phyloP scores from a whole-genome alignment of 30 jellyfish, hydroid and myxozoan species.

The Aurelia sp. region DNA sequence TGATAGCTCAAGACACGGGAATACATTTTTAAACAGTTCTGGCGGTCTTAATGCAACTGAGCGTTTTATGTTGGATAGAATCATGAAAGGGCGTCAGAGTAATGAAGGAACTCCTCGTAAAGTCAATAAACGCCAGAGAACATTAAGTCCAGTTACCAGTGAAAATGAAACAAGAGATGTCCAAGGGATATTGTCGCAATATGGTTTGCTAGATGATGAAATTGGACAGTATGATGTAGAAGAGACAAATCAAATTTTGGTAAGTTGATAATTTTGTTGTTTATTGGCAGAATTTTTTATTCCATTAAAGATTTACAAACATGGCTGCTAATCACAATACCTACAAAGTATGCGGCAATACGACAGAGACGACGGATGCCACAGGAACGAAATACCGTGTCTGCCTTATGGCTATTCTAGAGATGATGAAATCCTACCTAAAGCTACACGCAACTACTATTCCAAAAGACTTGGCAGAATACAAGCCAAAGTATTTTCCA shows the following conservation, averaged over 20 bases:
- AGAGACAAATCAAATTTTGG: constrained; percentile 49
- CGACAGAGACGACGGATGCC: too few species aligned
- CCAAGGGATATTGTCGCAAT: constrained; percentile 49
- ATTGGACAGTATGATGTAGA: neutral
- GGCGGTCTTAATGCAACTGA: constrained; percentile 24
- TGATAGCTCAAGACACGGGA: constrained; percentile 12
- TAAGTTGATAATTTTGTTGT: neutral
- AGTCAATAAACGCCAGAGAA: constrained; percentile 18
- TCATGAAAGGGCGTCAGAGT: constrained; percentile 18
- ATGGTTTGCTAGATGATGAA: constrained; percentile 66
- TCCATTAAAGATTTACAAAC: too few species aligned
- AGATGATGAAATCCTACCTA: too few species aligned
- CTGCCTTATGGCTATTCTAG: too few species aligned
- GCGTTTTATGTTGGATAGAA: constrained; percentile 14
- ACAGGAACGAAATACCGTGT: too few species aligned
- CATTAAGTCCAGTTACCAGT: constrained; percentile 4
- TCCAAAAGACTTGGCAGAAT: too few species aligned
- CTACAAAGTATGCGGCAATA: too few species aligned
- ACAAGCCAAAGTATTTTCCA: too few species aligned
- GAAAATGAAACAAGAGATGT: constrained; percentile 30
- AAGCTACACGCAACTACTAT: too few species aligned
- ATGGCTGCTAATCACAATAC: too few species aligned
- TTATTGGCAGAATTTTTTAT: neutral
- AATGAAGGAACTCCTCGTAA: neutral
- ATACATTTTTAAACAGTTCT: constrained; percentile 4